Conservation (phyloP, 2,797 vertebrate species). For the Aselliscus stoliczkanus region DNA sequence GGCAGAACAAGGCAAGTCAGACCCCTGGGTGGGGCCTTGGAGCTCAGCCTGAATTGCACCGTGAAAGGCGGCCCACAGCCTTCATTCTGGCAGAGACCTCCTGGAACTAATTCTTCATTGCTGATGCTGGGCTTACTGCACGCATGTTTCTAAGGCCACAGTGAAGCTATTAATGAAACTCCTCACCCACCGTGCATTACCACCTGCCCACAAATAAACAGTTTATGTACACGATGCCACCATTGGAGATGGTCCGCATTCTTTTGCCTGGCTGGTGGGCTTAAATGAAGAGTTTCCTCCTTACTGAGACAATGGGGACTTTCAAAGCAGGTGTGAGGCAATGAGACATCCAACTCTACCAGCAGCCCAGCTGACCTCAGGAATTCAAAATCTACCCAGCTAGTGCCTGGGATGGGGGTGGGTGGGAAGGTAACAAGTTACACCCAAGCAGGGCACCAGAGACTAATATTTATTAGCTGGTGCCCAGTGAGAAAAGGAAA, state of each 20-base stretch:
- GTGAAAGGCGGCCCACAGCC: background rate
- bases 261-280: constrained; percentile 23
- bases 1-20: background rate
- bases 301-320: constrained; percentile 18
- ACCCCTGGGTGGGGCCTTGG: accelerated
- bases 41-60: accelerated
- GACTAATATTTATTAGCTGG: background rate
- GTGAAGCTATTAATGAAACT: background rate
- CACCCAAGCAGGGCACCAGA: background rate
- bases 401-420: background rate
- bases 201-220: background rate
- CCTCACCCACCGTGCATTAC: background rate
- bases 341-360: background rate
- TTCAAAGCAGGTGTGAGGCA: constrained; percentile 41
- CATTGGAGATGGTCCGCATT: background rate
- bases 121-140: background rate
- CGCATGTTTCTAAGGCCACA: background rate
- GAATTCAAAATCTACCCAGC: background rate
- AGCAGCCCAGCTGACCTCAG: background rate
- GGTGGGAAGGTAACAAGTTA: background rate
- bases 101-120: background rate
- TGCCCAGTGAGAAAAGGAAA: background rate
- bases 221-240: accelerated
- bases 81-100: background rate
- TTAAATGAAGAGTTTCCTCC: background rate